These are phyloP conservation scores for Geodia barretti DNA, from an alignment of 37 sponge, comb jelly and placozoan species.

Conservation along the genomic window DNA sequence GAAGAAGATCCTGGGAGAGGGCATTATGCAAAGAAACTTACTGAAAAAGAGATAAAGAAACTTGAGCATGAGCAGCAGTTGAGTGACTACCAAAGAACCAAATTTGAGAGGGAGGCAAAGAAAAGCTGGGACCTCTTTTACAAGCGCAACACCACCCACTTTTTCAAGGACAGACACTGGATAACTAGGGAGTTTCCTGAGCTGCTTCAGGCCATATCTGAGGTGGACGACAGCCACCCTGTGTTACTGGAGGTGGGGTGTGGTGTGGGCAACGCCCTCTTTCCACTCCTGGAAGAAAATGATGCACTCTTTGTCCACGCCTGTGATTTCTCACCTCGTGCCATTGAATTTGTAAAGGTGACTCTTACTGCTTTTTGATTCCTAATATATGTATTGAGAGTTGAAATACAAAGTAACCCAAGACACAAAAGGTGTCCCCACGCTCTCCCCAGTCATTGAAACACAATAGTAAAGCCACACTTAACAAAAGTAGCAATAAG, in stretches of 20 bases:
- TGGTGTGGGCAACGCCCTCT: conserved; percentile 96
- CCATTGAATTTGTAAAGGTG: conserved; percentile 94
- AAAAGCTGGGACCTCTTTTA: conserved; percentile 99
- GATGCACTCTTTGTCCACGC: conserved; percentile 84
- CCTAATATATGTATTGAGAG: too few species aligned
- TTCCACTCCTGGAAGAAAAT: conserved; percentile 86
- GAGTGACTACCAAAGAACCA: conserved; percentile 73
- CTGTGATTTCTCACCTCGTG: conserved; percentile 96
- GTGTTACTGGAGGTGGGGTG: conserved; percentile 93
- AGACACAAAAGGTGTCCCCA: not conserved
- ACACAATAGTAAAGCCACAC: not conserved
- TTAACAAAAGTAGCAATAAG: not conserved
- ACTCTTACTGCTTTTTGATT: not conserved
- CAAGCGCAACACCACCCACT: conserved; percentile 91
- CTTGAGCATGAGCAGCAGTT: conserved; percentile 65
- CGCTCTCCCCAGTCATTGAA: not conserved
- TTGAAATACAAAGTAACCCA: too few species aligned
- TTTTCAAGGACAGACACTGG: conserved; percentile 99
- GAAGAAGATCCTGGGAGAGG: conserved; percentile 11
- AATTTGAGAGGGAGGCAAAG: conserved; percentile 89
- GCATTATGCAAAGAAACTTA: conserved; percentile 43
- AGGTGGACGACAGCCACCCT: not conserved
- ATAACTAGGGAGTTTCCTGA: conserved; percentile 91
- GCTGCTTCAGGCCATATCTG: conserved; percentile 39
- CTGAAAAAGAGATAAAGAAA: conserved; percentile 53